Conservation (phyloP, 2,888 invertebrate genomes). For the Drosophila colorata region DNA sequence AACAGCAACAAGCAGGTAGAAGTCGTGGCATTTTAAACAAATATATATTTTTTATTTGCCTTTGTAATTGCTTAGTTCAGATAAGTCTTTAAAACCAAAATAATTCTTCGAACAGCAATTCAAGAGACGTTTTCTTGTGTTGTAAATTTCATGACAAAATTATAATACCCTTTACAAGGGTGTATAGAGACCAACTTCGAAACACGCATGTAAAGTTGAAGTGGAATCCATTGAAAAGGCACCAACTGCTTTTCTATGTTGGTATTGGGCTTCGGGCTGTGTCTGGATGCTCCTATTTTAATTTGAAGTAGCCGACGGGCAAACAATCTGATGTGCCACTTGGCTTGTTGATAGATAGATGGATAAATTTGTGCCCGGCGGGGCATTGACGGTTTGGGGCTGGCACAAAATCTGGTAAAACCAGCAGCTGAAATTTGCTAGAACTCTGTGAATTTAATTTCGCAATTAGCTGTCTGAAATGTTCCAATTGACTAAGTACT, state of each 20-base stretch:
- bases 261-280: slow-evolving; percentile 9
- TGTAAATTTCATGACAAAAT: neutral
- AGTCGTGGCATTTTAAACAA: too few species aligned
- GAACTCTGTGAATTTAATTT: slow-evolving; percentile 22
- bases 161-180: neutral
- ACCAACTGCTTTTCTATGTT: neutral
- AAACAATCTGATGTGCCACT: slow-evolving; percentile 37
- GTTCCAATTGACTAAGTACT: slow-evolving; percentile 21
- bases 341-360: slow-evolving; percentile 30
- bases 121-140: too few species aligned
- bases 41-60: too few species aligned
- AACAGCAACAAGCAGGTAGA: too few species aligned
- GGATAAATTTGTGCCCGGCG: neutral
- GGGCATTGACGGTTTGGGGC: neutral
- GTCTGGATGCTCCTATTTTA: slow-evolving; percentile 25
- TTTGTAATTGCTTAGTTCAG: too few species aligned
- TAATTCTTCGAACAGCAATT: neutral
- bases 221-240: neutral
- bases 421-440: slow-evolving; percentile 9
- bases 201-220: slow-evolving; percentile 5
- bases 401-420: slow-evolving; percentile 19
- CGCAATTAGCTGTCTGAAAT: slow-evolving; percentile 39
- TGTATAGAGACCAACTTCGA: neutral
- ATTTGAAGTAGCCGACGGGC: slow-evolving; percentile 19
- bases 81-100: too few species aligned